Conservation (phyloP, 2,888 invertebrate genomes). For the Metalampra italica region DNA sequence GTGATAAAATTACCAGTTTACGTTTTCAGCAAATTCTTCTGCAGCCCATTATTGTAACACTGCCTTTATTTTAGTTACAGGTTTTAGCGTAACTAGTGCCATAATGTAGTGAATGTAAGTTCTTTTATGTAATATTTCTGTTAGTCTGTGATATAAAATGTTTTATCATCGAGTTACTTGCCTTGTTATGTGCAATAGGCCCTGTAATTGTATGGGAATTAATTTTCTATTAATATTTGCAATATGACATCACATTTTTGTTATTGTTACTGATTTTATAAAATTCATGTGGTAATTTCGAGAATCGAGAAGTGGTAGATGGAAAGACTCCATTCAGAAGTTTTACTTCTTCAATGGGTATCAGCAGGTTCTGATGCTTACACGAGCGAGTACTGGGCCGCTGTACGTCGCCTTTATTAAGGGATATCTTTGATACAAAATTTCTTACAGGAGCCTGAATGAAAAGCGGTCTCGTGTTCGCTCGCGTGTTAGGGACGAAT, state of each 20-base stretch:
- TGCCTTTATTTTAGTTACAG: slow-evolving; percentile 53
- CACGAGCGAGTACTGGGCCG: too few relatives aligned
- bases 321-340: too few relatives aligned
- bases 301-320: too few relatives aligned
- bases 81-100: slow-evolving; percentile 66
- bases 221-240: slow-evolving; percentile 22
- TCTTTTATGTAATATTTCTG: slow-evolving; percentile 54
- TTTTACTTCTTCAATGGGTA: too few relatives aligned
- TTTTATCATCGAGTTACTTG: slow-evolving; percentile 57
- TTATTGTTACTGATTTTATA: too few relatives aligned
- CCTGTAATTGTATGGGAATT: slow-evolving; percentile 14
- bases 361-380: too few relatives aligned
- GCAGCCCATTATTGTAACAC: slow-evolving; percentile 28
- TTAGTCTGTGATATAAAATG: slow-evolving; percentile 74
- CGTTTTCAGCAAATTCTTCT: slow-evolving; percentile 1
- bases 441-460: too few relatives aligned
- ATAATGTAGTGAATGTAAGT: slow-evolving; percentile 66
- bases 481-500: too few relatives aligned
- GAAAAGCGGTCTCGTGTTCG: too few relatives aligned
- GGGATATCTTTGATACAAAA: too few relatives aligned
- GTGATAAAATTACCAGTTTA: slow-evolving; percentile 2
- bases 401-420: too few relatives aligned
- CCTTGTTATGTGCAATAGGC: slow-evolving; percentile 41
- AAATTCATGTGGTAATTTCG: too few relatives aligned
- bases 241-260: slow-evolving; percentile 14